phyloP scores from a whole-genome alignment of 1,140 invertebrate species.

The Hyles vespertilio region DNA sequence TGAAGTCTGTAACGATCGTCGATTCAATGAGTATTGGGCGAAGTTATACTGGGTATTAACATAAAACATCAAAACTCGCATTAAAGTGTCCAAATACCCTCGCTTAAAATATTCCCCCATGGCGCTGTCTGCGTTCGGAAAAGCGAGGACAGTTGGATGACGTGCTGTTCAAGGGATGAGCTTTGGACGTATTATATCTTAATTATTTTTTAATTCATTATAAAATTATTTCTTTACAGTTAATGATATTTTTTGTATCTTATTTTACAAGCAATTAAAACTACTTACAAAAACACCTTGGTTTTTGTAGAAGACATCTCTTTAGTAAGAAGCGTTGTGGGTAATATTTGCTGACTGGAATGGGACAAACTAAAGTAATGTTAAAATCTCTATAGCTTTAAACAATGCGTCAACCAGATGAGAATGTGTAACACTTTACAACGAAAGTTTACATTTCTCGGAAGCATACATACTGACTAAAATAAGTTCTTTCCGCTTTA shows the following conservation, averaged over 20 bases:
- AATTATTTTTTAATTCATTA: not conserved
- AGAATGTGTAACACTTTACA: too few species aligned
- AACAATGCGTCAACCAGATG: too few species aligned
- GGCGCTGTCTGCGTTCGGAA: constrained; percentile 40
- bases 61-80: constrained; percentile 74
- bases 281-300: too few species aligned
- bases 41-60: constrained; percentile 61
- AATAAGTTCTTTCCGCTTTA: not conserved
- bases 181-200: not conserved
- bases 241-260: not conserved
- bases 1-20: constrained; percentile 12
- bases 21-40: constrained; percentile 51
- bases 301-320: too few species aligned
- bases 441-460: too few species aligned
- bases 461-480: not conserved
- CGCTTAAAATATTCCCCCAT: constrained; percentile 47
- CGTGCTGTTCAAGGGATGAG: constrained; percentile 19
- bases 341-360: too few species aligned
- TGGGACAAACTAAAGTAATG: too few species aligned
- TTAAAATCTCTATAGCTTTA: too few species aligned
- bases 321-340: too few species aligned
- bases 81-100: constrained; percentile 68
- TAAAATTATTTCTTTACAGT: not conserved
- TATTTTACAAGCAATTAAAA: too few species aligned
- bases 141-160: constrained; percentile 27